Evolutionary conservation across 1,140 invertebrate species (phyloP).

Genomic region (Cardiocondyla obscurior): DNA sequence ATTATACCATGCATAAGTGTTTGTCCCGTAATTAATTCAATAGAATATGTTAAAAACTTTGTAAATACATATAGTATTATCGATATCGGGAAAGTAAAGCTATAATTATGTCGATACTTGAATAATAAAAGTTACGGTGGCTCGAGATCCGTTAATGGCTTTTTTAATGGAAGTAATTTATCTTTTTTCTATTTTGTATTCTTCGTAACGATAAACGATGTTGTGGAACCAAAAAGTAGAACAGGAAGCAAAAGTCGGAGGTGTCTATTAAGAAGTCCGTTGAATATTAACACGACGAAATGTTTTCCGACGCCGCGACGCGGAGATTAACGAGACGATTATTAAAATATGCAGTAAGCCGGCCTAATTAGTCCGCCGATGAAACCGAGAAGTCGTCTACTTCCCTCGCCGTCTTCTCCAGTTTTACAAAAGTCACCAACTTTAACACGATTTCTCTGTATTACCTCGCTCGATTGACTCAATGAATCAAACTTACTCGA

Average conservation of each 20-base stretch:
- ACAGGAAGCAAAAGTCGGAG: slow-evolving; percentile 43
- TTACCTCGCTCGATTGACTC: slow-evolving; percentile 49
- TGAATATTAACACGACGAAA: slow-evolving; percentile 70
- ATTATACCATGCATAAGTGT: too few species aligned
- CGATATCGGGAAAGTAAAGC: not conserved
- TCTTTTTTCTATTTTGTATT: slow-evolving; percentile 13
- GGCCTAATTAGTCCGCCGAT: slow-evolving; percentile 58
- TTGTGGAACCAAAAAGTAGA: not conserved
- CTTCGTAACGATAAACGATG: not conserved
- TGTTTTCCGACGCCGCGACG: slow-evolving; percentile 45
- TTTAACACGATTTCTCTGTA: slow-evolving; percentile 7
- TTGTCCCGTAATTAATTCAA: not conserved
- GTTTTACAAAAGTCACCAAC: slow-evolving; percentile 26
- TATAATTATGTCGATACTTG: not conserved
- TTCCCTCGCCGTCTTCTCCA: not conserved
- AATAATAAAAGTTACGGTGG: not conserved
- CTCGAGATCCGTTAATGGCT: slow-evolving; percentile 15
- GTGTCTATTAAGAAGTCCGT: slow-evolving; percentile 64
- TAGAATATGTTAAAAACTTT: not conserved
- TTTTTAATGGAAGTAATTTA: slow-evolving; percentile 21
- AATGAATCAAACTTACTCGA: slow-evolving; percentile 1
- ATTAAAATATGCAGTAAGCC: slow-evolving; percentile 70
- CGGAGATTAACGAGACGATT: slow-evolving; percentile 67
- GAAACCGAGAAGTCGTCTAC: slow-evolving; percentile 46
- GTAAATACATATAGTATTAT: too few species aligned